Evolutionary conservation across 2,113 vertebrate species (phyloP).

Genomic region (Pelecanoides urinatrix): DNA sequence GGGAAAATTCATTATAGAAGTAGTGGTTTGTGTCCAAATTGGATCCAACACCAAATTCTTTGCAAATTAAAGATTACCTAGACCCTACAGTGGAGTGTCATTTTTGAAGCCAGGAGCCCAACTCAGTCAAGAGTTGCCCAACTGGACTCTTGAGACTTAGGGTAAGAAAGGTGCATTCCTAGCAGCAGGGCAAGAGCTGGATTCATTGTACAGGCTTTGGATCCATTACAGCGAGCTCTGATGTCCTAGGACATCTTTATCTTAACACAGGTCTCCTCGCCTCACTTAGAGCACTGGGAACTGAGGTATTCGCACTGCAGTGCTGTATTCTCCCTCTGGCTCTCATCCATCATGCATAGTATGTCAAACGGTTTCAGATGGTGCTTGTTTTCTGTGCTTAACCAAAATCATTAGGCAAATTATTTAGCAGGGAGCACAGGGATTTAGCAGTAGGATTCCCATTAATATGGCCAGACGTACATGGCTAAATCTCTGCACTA

Average conservation of each 20-base stretch:
- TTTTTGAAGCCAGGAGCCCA: not conserved
- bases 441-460: not conserved
- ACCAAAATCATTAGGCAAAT: constrained; percentile 2
- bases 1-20: not conserved
- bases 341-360: not conserved
- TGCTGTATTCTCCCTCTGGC: not conserved
- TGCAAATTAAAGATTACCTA: not conserved
- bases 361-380: not conserved
- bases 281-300: not conserved
- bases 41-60: not conserved
- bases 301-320: not conserved
- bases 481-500: not conserved
- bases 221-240: not conserved
- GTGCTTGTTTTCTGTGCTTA: not conserved
- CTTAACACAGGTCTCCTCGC: not conserved
- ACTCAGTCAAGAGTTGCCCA: not conserved
- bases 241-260: not conserved
- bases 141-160: not conserved
- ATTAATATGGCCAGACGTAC: not conserved
- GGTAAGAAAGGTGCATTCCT: not conserved
- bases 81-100: not conserved
- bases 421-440: not conserved
- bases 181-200: not conserved
- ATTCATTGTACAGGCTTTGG: not conserved
- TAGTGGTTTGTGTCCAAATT: not conserved